These are phyloP conservation scores for Acridotheres tristis DNA, from an alignment of 2,797 vertebrate species.

Conservation along the genomic window DNA sequence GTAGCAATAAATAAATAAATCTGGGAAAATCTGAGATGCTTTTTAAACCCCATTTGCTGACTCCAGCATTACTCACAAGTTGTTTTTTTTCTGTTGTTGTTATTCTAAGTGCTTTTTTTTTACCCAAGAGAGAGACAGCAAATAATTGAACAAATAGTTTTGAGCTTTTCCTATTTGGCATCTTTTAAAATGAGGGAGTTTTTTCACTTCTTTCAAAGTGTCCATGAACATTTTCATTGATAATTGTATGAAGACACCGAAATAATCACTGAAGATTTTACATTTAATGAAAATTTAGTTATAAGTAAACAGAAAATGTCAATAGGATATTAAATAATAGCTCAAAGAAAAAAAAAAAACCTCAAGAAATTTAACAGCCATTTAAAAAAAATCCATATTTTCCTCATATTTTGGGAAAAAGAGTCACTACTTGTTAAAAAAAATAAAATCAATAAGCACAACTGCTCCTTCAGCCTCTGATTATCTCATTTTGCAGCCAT, in stretches of 20 bases:
- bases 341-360: not conserved
- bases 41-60: constrained; percentile 37
- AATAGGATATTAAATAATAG: not conserved
- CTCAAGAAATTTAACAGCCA: not conserved
- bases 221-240: not conserved
- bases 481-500: constrained; percentile 11
- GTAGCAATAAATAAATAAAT: not conserved
- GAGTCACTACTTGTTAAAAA: not conserved
- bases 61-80: not conserved
- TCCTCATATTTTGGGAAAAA: not conserved
- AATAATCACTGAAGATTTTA: not conserved
- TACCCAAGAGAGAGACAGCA: not conserved
- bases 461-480: not conserved
- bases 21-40: not conserved
- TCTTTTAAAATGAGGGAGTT: not conserved
- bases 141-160: constrained; percentile 6
- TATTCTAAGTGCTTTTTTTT: not conserved
- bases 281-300: not conserved
- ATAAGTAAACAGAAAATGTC: not conserved
- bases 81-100: not conserved
- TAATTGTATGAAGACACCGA: not conserved
- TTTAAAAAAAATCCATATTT: not conserved
- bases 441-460: not conserved
- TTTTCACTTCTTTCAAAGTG: not conserved
- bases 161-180: not conserved